Conservation (phyloP, 2,797 vertebrate genomes). For the Hypotaenidia philippensis region DNA sequence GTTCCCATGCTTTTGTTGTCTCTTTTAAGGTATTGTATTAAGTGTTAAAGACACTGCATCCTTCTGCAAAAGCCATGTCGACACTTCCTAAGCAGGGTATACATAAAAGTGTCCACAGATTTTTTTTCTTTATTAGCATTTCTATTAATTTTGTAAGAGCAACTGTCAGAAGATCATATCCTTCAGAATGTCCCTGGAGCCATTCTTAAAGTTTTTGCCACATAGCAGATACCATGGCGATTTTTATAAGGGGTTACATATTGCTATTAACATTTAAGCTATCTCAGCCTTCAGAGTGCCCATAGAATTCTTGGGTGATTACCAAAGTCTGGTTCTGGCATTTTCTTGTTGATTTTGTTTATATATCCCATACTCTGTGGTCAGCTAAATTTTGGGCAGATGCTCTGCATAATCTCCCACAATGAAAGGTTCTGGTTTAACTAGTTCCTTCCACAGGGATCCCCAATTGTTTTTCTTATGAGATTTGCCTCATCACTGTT, state of each 20-base stretch:
- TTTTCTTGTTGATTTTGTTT: slow-evolving; percentile 22
- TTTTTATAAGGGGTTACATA: neutral
- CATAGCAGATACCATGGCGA: neutral
- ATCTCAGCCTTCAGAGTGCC: neutral
- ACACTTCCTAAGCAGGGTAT: neutral
- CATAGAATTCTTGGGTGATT: neutral
- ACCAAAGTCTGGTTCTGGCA: neutral
- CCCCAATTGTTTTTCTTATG: neutral
- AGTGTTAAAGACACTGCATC: neutral
- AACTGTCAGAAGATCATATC: neutral
- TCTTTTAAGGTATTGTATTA: neutral
- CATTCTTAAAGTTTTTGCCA: neutral
- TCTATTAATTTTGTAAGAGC: neutral
- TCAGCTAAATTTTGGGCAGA: slow-evolving; percentile 2
- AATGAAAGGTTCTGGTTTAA: neutral
- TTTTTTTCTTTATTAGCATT: neutral
- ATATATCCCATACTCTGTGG: neutral
- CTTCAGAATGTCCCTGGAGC: neutral
- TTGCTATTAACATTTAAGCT: neutral
- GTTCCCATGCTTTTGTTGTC: neutral
- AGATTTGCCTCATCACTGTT: neutral
- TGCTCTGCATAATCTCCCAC: neutral
- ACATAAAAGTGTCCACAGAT: neutral
- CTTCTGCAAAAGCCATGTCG: neutral
- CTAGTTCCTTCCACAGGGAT: neutral